These are phyloP conservation scores for Seriola aureovittata DNA, from an alignment of 2,113 vertebrate genomes.

Conservation along the genomic window DNA sequence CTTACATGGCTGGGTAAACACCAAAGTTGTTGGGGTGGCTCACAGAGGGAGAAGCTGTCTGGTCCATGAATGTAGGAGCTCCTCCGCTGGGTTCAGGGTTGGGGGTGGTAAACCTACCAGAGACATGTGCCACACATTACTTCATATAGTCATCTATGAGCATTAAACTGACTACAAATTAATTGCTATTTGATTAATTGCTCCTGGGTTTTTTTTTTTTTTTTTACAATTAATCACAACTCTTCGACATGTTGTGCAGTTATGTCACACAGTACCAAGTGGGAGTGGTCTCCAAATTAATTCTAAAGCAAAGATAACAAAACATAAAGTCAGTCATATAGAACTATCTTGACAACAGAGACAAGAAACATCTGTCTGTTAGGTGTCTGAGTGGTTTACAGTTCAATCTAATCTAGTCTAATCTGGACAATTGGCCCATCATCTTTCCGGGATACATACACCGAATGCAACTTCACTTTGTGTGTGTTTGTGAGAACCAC, in stretches of 20 bases:
- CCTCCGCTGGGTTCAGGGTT: constrained; percentile 87
- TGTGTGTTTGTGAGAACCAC: constrained; percentile 42
- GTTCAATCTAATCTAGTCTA: background rate
- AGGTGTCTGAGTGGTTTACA: background rate
- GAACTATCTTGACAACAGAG: too few species aligned
- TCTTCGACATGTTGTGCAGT: too few species aligned
- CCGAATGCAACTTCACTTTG: too few species aligned
- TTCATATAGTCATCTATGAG: background rate
- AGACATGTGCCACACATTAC: constrained; percentile 18
- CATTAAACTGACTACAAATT: background rate
- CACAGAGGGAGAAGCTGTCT: constrained; percentile 88
- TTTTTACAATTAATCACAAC: too few species aligned
- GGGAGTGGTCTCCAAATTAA: too few species aligned
- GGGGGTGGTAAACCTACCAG: constrained; percentile 87
- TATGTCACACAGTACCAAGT: too few species aligned
- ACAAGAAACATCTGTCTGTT: background rate
- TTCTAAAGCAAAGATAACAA: too few species aligned
- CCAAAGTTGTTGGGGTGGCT: constrained; percentile 87
- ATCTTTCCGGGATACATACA: too few species aligned
- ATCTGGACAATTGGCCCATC: too few species aligned
- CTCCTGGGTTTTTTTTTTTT: too few species aligned
- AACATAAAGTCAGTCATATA: too few species aligned
- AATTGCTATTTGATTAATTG: too few species aligned
- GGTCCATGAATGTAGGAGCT: constrained; percentile 92
- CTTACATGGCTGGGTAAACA: constrained; percentile 91